phyloP scores from a whole-genome alignment of 2,797 vertebrate species.

The Periophthalmus magnuspinnatus region DNA sequence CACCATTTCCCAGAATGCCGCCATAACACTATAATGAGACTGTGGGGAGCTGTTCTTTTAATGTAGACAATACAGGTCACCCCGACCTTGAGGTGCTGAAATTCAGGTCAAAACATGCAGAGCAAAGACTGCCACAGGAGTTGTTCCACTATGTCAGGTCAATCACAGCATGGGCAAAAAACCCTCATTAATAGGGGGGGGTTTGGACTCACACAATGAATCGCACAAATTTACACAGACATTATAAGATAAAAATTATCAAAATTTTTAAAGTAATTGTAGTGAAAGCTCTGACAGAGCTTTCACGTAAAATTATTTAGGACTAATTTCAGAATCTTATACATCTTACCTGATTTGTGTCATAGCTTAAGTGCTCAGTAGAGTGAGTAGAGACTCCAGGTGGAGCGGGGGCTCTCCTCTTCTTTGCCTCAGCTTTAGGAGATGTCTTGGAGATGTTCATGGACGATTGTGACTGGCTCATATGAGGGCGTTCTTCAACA shows the following conservation, averaged over 20 bases:
- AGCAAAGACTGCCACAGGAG: conserved; percentile 15
- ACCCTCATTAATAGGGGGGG: neutral
- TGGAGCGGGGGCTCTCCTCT: conserved; percentile 87
- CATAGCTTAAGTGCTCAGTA: conserved; percentile 34
- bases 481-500: conserved; percentile 73
- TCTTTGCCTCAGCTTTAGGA: conserved; percentile 84
- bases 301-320: neutral
- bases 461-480: conserved; percentile 84
- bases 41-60: conserved; percentile 70
- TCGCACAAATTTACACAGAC: too few species aligned
- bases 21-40: conserved; percentile 60
- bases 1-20: conserved; percentile 63
- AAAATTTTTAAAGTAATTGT: neutral
- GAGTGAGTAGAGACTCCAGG: conserved; percentile 58
- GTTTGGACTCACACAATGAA: neutral
- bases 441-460: conserved; percentile 83
- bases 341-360: conserved; percentile 76
- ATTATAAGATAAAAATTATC: neutral
- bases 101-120: conserved; percentile 37
- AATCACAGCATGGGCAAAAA: conserved; percentile 10
- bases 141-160: conserved; percentile 4
- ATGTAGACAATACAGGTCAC: conserved; percentile 60
- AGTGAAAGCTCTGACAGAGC: neutral
- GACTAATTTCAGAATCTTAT: neutral
- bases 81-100: conserved; percentile 41